Evolutionary conservation across 1,140 invertebrate genomes (phyloP), one percentile per base, ranked within the genome.

Genomic region (Sycobia sp.): DNA sequence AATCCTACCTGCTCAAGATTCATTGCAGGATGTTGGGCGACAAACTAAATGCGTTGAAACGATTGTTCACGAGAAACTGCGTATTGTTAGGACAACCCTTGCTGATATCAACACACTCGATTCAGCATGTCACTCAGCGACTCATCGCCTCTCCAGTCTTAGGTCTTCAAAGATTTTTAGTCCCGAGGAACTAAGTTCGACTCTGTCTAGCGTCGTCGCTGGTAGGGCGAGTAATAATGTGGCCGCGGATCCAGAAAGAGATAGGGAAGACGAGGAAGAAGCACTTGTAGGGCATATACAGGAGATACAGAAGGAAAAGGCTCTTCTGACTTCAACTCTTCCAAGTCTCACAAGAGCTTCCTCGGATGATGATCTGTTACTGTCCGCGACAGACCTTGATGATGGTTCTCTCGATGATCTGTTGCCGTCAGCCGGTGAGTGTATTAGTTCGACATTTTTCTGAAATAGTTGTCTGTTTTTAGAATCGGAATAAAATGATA

Each of bases 81-180:
- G 84, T 22, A 88, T 94, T 77, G 87, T 95, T 0, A 86, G 87
- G 51, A 85, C 86, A 16, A 95, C 93, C 4, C 79, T 97, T 25
- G 90, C 88, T 29, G 94, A 97, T 76, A 96, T 97, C 68, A 91
- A 91, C 70, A 94, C 91, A 0, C 80, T 97, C 51, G 94, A 97
- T 67, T 86, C 87, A 2, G 91, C 91, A 22, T 88, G 88, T 73
- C 89, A 91, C 65, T 91, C 90, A 9, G 91, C 91, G 2, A 88
- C 86, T 0, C 85, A 89, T 73, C 82, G 92, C 5, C 78, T 94
- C 1, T 90, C 87, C 36, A 89, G 88, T 53, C 78, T 94, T 57
- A 82, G 91, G 53, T 88, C 87, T 49, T 90, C 89, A 1, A 91
- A 90, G 79, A 88, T 90, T 54, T 88, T 88, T 67, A 87, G 81